Base-by-base conservation (phyloP, 1,140 invertebrate species). In the Bilobella aurantiaca region DNA sequence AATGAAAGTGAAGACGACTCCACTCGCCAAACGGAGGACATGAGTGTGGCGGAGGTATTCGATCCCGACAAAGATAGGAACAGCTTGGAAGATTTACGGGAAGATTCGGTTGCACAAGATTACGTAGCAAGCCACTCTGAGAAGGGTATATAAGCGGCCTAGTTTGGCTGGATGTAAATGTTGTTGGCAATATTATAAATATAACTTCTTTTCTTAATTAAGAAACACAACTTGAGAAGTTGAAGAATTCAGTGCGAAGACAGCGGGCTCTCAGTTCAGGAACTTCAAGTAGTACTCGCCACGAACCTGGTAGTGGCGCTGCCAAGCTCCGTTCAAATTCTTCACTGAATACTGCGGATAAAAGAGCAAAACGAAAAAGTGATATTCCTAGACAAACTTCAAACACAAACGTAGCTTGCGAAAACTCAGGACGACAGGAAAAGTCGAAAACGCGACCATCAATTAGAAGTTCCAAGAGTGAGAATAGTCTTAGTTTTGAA, bases 401-500 rank as follows among this genome's bases (percentile, higher is more conserved):
- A 34, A 75, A 76, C 8, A 46, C 46, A 25, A 42, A 30, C 30
- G 31, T 23, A 53, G 56, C 21, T 23, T 12, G 37, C 49, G 28
- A 42, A 62, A 64, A 49, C 32, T n/a, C 32, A 47, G 31, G 57
- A 27, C 29, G 49, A 23, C 8, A 14, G 5, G 14, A 16, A 23
- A 53, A 53, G 18, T 23, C 49, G 25, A 23, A 12, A 23, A 27
- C 29, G 23, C 56, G 61, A 62, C 68, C 42, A 16, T 53, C 65
- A 59, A 73, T 77, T 21, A 74, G 74, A 49, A 68, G 68, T 0
- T 93, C 90, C 75, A 93, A 93, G 79, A 92, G 89, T 53, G 91
- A 93, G 74, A 93, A 90, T 0, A 93, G 89, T 75, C 81, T 94
- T 1, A 91, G 89, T 62, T 66, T 68, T 47, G 69, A 71, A 27